Conservation (phyloP, 2,113 vertebrate genomes). For the Corydoras maculifer region DNA sequence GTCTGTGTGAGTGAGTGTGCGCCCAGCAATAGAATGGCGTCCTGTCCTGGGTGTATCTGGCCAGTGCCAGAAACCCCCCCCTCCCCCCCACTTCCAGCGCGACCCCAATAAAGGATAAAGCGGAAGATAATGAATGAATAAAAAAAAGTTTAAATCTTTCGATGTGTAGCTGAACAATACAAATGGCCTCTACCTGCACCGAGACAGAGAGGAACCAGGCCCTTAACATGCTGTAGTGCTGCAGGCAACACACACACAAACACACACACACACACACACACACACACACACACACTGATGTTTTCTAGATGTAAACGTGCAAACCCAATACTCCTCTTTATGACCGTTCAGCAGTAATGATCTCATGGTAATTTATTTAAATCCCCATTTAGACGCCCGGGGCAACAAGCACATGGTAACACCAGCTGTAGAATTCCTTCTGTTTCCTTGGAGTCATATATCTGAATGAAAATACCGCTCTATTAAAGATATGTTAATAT, state of each 20-base stretch:
- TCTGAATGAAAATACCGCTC: constrained; percentile 43
- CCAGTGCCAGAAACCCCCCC: too few relatives aligned
- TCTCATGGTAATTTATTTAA: not conserved
- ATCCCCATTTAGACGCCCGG: constrained; percentile 24
- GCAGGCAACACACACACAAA: not conserved
- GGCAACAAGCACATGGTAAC: constrained; percentile 42
- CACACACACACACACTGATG: not conserved
- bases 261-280: not conserved
- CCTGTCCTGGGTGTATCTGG: too few relatives aligned
- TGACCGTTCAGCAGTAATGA: constrained; percentile 18
- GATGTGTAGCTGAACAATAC: too few relatives aligned
- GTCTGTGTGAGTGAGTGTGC: too few relatives aligned
- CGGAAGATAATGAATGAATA: too few relatives aligned
- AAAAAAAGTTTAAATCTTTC: too few relatives aligned
- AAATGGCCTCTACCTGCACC: too few relatives aligned
- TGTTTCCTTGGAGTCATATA: constrained; percentile 40
- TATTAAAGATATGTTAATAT: constrained; percentile 42
- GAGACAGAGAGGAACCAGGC: too few relatives aligned
- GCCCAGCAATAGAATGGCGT: too few relatives aligned
- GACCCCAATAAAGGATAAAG: too few relatives aligned
- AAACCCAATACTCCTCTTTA: constrained; percentile 35
- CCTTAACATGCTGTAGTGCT: not conserved
- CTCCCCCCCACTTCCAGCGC: too few relatives aligned
- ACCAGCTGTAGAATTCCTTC: constrained; percentile 31
- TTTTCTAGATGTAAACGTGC: constrained; percentile 21